Percentiles rank a stretch among this genome's conserved stretches.
Evolutionary conservation across 2,888 invertebrate species (phyloP).

Genomic region (Ypsolopha sequella): DNA sequence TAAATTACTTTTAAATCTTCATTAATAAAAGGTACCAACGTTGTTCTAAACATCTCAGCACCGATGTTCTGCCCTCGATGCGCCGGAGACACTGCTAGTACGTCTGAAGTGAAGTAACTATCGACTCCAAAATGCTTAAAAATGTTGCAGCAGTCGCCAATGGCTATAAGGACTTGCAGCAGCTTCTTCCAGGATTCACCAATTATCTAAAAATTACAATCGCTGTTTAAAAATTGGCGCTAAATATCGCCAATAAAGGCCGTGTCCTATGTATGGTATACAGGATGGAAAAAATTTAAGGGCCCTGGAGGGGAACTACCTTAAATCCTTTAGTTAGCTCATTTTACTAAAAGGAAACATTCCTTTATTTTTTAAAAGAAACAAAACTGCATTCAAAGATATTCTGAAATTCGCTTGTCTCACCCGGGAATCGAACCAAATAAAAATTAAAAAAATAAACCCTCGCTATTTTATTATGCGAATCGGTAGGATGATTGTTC

Average conservation of each 20-base stretch:
- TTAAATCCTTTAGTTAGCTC: too few relatives aligned
- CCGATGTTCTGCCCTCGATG: constrained; percentile 59
- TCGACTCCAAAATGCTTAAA: constrained; percentile 42
- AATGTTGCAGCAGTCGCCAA: constrained; percentile 36
- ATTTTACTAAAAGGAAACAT: too few relatives aligned
- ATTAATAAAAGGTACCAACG: constrained; percentile 20
- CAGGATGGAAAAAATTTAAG: neutral
- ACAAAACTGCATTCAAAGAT: too few relatives aligned
- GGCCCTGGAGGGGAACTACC: too few relatives aligned
- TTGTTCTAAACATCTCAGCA: constrained; percentile 38
- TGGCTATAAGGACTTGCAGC: constrained; percentile 26
- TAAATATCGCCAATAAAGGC: neutral
- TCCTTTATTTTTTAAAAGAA: too few relatives aligned
- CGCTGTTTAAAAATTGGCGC: neutral
- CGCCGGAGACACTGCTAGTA: constrained; percentile 42
- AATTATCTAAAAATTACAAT: constrained; percentile 24
- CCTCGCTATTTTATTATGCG: too few relatives aligned
- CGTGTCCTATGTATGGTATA: neutral
- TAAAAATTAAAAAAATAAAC: too few relatives aligned
- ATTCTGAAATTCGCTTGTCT: too few relatives aligned
- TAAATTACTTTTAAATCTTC: too few relatives aligned
- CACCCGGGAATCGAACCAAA: too few relatives aligned
- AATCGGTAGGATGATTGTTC: too few relatives aligned
- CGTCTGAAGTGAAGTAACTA: constrained; percentile 43
- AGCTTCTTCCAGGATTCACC: constrained; percentile 45